Percentiles rank a stretch among this genome's conserved stretches.
Evolutionary conservation across 2,113 vertebrate genomes (phyloP).

Genomic region (Onychostoma macrolepis): DNA sequence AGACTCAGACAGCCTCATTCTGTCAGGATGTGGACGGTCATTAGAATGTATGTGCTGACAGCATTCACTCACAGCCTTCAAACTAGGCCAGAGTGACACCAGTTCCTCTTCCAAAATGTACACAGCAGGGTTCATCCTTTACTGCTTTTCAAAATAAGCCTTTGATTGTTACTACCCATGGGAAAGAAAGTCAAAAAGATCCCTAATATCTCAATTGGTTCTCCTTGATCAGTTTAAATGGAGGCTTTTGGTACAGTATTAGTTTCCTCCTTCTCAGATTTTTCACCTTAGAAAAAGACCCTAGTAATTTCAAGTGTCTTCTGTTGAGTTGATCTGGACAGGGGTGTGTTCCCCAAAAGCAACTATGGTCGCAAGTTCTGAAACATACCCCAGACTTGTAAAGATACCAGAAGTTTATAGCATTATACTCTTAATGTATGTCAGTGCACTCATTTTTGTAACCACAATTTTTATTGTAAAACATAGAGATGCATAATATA

Average conservation of each 20-base stretch:
- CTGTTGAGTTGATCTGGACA: too few relatives aligned
- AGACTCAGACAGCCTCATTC: conserved; percentile 66
- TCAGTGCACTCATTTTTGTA: too few relatives aligned
- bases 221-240: neutral
- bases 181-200: neutral
- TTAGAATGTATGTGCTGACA: conserved; percentile 60
- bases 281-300: neutral
- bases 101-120: neutral
- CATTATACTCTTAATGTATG: neutral
- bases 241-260: neutral
- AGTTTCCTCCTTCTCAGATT: neutral
- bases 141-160: neutral
- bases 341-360: too few relatives aligned
- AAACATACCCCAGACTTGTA: too few relatives aligned
- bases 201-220: neutral
- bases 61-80: conserved; percentile 59
- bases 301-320: neutral
- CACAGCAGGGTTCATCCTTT: neutral
- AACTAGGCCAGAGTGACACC: conserved; percentile 61
- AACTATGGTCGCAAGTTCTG: too few relatives aligned
- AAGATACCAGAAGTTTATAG: neutral
- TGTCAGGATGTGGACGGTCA: conserved; percentile 62
- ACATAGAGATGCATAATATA: too few relatives aligned
- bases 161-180: neutral
- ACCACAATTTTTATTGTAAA: too few relatives aligned